Evolutionary conservation across 2,113 vertebrate genomes (phyloP), one percentile per base, ranked within the genome.

Genomic region (Alouatta palliata): DNA sequence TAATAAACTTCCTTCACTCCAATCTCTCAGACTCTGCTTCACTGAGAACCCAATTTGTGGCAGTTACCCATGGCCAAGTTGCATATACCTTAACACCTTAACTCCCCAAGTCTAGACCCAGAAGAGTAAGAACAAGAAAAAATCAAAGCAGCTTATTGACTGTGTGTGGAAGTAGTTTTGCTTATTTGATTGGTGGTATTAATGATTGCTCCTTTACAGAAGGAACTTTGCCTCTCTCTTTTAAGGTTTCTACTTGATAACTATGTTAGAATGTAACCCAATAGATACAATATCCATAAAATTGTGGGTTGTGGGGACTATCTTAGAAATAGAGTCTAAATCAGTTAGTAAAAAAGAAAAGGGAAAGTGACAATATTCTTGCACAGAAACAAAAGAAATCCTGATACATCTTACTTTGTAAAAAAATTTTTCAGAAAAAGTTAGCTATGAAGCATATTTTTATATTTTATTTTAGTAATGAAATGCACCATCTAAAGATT

Each of bases 251-350:
- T 83, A 16, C 87, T 54, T 87, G 89, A 71, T 84, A 93, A 32
- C 14, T 49, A 20, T 70, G 66, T 19, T 14, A 87, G 40, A 91
- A 52, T 45, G 91, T 56, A 94, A 83, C 16, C 30, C 23, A 82
- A 5, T 83, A 56, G 52, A 10, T 79, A 35, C 4, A 32, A 43
- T 83, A 56, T 92, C 87, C 76, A 86, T 87, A 76, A 93, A 64
- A 85, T 32, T 87, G 5, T 86, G 45, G 23, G 6, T 19, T 66
- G 2, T 49, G 6, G 16, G 58, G 54, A 16, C 27, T 56, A 70
- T 79, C 70, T 94, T 90, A 87, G 68, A 37, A 89, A 77, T 32
- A 86, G 20, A 76, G 68, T 90, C 27, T 87, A 94, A 96, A 40
- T 85, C 73, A 81, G 45, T 49, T 47, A 95, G 12, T 54, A 49